Evolutionary conservation across 2,888 invertebrate species (phyloP).

Genomic region (Craniophora ligustri): DNA sequence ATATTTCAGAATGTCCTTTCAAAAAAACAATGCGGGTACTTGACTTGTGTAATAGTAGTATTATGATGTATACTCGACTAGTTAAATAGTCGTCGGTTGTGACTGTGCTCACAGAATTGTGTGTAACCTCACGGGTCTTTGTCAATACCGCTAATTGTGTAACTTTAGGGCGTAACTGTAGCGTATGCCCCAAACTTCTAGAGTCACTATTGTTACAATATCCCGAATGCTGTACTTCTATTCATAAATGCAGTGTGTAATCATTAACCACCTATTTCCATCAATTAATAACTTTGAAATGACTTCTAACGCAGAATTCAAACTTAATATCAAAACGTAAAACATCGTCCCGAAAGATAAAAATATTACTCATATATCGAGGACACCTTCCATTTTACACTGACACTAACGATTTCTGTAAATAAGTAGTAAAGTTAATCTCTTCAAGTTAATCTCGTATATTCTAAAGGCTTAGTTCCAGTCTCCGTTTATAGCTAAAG

Average conservation of each 20-base stretch:
- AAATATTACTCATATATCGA: too few species aligned
- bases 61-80: neutral
- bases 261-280: neutral
- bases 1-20: too few species aligned
- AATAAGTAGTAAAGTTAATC: too few species aligned
- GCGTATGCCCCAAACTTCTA: conserved; percentile 14
- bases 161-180: conserved; percentile 33
- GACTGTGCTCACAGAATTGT: neutral
- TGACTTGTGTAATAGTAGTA: neutral
- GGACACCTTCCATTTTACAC: neutral
- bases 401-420: neutral
- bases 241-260: conserved; percentile 1
- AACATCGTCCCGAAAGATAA: too few species aligned
- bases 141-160: conserved; percentile 36
- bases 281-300: neutral
- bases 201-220: conserved; percentile 13
- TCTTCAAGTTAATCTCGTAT: too few species aligned
- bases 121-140: conserved; percentile 28
- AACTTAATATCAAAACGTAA: too few species aligned
- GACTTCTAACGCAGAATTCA: too few species aligned
- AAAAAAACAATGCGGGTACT: too few species aligned
- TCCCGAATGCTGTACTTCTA: neutral
- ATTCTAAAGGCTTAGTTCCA: conserved; percentile 19
- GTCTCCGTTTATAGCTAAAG: conserved; percentile 18
- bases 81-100: neutral